phyloP scores from a whole-genome alignment of 1,140 invertebrate species.

The Trichonephila inaurata region DNA sequence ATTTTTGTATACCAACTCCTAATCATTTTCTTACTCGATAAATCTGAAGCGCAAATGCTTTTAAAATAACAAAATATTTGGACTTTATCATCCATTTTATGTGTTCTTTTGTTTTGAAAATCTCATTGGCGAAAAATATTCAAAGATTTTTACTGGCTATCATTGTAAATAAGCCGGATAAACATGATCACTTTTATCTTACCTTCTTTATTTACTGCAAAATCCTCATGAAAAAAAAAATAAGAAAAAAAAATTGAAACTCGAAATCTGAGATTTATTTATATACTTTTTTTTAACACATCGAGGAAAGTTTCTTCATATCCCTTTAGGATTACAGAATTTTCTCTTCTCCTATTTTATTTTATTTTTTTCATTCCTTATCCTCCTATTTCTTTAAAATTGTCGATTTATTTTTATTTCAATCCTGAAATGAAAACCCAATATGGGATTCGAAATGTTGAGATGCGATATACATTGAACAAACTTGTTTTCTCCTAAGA shows the following conservation, averaged over 20 bases:
- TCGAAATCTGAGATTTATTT: slow-evolving; percentile 43
- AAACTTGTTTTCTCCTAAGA: slow-evolving; percentile 39
- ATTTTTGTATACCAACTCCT: no score
- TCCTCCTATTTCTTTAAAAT: slow-evolving; percentile 11
- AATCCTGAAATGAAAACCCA: slow-evolving; percentile 36
- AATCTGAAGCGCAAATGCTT: no score
- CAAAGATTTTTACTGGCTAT: not conserved
- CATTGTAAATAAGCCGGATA: not conserved
- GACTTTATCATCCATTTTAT: no score
- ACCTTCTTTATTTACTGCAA: not conserved
- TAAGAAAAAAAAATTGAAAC: not conserved
- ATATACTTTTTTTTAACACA: not conserved
- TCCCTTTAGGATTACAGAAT: slow-evolving; percentile 41
- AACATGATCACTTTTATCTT: not conserved
- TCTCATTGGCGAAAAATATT: no score
- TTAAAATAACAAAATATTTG: no score
- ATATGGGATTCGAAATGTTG: slow-evolving; percentile 32
- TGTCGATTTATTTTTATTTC: slow-evolving; percentile 35
- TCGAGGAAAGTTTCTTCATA: slow-evolving; percentile 9
- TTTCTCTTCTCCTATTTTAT: not conserved
- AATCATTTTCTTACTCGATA: no score
- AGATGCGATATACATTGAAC: not conserved
- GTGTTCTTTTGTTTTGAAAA: no score
- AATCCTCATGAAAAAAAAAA: not conserved
- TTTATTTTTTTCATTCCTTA: not conserved